Percentiles rank a stretch among this genome's conserved stretches.
phyloP scores from a whole-genome alignment of 2,888 invertebrate genomes.

The Phanerotoma sp. region DNA sequence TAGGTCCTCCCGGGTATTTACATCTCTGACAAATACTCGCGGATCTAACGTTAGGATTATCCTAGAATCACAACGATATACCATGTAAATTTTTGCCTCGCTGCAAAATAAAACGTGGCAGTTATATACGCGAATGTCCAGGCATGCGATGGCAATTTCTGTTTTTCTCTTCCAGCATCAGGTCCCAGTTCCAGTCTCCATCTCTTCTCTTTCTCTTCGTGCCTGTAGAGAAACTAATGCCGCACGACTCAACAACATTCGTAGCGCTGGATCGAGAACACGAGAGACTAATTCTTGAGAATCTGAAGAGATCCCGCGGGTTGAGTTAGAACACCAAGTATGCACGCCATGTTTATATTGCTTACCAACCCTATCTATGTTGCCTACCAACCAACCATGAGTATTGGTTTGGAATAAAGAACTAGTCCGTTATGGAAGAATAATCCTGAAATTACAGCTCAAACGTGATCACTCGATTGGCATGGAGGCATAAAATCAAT shows the following conservation, averaged over 20 bases:
- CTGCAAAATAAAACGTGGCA: background rate
- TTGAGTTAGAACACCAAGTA: no score
- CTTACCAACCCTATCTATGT: background rate
- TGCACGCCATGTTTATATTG: background rate
- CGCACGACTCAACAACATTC: conserved; percentile 6
- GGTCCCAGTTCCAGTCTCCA: background rate
- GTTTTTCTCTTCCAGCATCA: background rate
- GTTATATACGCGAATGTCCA: background rate
- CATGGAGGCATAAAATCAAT: conserved; percentile 7
- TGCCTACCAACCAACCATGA: no score
- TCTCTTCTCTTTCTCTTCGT: background rate
- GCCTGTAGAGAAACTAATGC: conserved; percentile 3
- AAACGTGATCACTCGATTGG: conserved; percentile 18
- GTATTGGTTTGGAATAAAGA: background rate
- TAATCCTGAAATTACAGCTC: conserved; percentile 31
- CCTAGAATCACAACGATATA: background rate
- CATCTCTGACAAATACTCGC: conserved; percentile 47
- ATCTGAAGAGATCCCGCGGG: background rate
- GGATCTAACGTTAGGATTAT: background rate
- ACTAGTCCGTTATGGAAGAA: conserved; percentile 12
- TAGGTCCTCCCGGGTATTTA: conserved; percentile 49
- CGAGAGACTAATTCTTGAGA: conserved; percentile 1
- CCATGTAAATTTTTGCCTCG: background rate
- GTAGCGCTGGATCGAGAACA: conserved; percentile 3
- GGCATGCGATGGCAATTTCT: conserved; percentile 6